Percentiles rank a stretch among this genome's conserved stretches.
phyloP scores from a whole-genome alignment of 2,113 vertebrate genomes.

The Terrapene triunguis region DNA sequence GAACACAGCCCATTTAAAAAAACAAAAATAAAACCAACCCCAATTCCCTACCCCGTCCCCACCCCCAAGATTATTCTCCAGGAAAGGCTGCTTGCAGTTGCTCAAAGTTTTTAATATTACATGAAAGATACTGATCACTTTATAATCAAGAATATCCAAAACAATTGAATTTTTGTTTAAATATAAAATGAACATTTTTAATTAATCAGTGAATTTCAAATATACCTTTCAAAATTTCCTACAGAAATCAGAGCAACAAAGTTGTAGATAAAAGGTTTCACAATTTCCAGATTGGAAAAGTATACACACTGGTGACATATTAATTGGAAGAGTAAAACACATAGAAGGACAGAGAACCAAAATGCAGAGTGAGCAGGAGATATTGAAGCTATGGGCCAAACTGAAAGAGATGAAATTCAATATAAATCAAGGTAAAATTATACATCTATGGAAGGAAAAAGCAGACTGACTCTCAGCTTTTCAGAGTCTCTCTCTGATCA shows the following conservation, averaged over 20 bases:
- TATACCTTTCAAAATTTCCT: background rate
- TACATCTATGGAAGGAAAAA: background rate
- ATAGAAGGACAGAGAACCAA: fast-evolving
- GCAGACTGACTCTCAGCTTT: background rate
- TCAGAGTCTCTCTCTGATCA: background rate
- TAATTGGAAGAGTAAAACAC: slow-evolving; percentile 13
- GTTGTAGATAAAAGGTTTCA: background rate
- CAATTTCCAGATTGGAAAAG: slow-evolving; percentile 5
- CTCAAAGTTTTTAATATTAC: background rate
- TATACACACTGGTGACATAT: background rate
- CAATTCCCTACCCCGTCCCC: too few species aligned
- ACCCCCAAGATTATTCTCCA: too few species aligned
- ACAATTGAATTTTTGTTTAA: background rate
- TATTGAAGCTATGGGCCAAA: background rate
- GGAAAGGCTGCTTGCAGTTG: background rate
- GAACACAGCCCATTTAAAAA: background rate
- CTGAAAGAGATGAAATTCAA: slow-evolving; percentile 7
- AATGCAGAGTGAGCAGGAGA: background rate
- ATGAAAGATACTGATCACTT: background rate
- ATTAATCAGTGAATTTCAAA: slow-evolving; percentile 8
- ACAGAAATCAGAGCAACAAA: slow-evolving; percentile 31
- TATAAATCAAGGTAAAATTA: background rate
- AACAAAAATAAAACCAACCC: background rate
- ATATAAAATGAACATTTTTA: background rate
- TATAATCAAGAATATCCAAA: slow-evolving; percentile 9